Base-by-base conservation (phyloP, 2,888 invertebrate species). In the Apomyelois bistriatella region DNA sequence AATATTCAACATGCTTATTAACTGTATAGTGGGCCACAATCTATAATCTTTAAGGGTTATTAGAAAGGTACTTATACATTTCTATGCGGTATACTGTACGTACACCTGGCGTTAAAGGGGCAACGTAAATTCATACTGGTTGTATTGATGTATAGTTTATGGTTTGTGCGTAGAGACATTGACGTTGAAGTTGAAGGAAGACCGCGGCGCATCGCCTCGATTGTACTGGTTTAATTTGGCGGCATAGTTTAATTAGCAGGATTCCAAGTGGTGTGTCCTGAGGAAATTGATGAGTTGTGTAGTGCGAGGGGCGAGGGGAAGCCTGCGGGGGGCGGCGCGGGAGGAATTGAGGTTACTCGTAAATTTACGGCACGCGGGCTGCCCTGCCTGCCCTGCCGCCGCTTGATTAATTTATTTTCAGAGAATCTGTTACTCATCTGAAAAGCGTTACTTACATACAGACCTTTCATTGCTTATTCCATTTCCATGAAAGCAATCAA, bases 241-340 rank as follows among this genome's bases (percentile, higher is more conserved):
- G 74, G 78, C 76, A 83, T 82, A 83, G 82, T 88, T 88, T 87
- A 86, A 86, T 86, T 87, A 86, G 82, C 82, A 75, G 75, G 73
- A 81, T 81, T 82, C 80, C 79, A 70, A 84, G 79, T 75, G 70
- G 74, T 76, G 70, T 80, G 83, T 82, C 79, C 77, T 81, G 65
- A 74, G 76, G 75, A 80, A 86, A 87, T 87, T 85, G 84, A 87
- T 88, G 87, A 85, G 81, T 79, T 78, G 83, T 82, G 79, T 85
- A 73, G 75, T 70, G 72, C 52, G 66, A 67, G 53, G 48, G 42
- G 51, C 8, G 43, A 46, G 46, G 10, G 43, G 15, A 32, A 15
- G 46, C 3, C 32, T 4, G 52, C 56, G 50, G 57, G 53, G 53
- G 54, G 56, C 52, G 54, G 56, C 52, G 53, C 48, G 53, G 60